phyloP scores from a whole-genome alignment of 2,888 invertebrate genomes.

The Belgica antarctica region DNA sequence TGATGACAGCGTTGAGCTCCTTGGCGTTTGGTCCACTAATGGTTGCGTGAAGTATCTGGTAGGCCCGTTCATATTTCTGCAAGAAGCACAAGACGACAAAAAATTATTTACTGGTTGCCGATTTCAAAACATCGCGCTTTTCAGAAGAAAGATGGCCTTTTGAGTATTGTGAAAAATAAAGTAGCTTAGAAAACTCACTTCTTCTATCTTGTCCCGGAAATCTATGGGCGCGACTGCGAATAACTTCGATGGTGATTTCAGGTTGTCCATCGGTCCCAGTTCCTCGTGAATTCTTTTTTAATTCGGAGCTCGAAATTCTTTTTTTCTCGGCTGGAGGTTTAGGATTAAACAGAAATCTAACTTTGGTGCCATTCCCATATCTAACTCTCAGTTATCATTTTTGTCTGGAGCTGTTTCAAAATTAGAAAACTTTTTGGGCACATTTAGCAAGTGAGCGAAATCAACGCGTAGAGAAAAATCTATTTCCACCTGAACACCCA shows the following conservation, averaged over 20 bases:
- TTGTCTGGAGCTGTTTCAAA: too few relatives aligned
- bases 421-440: too few relatives aligned
- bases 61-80: constrained; percentile 90
- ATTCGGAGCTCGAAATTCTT: too few relatives aligned
- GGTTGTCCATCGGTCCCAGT: constrained; percentile 29
- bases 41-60: constrained; percentile 71
- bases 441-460: too few relatives aligned
- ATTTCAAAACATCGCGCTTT: constrained; percentile 50
- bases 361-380: too few relatives aligned
- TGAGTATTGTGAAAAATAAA: constrained; percentile 49
- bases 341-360: too few relatives aligned
- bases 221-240: constrained; percentile 80
- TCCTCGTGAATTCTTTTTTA: not conserved
- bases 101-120: constrained; percentile 19
- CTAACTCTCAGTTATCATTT: too few relatives aligned
- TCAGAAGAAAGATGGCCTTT: too few relatives aligned
- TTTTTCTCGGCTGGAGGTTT: too few relatives aligned
- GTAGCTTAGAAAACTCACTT: constrained; percentile 62
- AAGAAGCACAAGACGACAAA: constrained; percentile 50
- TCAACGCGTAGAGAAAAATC: too few relatives aligned
- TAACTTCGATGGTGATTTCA: constrained; percentile 62
- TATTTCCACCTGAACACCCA: too few relatives aligned
- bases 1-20: constrained; percentile 88
- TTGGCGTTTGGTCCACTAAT: constrained; percentile 85
- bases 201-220: constrained; percentile 86